Percentiles rank a stretch among this genome's conserved stretches.
Conservation (phyloP, 2,113 vertebrate species). For the Aviceda subcristata region DNA sequence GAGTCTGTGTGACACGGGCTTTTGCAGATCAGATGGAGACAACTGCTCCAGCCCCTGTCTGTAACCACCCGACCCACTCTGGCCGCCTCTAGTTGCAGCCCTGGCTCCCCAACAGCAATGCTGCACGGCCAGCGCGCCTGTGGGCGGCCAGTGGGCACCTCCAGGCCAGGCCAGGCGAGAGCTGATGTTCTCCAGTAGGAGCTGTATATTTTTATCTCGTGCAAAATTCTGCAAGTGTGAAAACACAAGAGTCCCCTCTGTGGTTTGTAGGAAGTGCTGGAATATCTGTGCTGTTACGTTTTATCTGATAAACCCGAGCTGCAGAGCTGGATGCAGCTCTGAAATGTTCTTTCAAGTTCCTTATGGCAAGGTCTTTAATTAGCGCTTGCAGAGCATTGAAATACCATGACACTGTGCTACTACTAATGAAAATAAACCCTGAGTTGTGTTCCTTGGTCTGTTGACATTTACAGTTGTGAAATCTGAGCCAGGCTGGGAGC, state of each 20-base stretch:
- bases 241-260: neutral
- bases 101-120: fast-evolving
- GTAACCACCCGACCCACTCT: fast-evolving
- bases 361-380: neutral
- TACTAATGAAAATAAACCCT: slow-evolving; percentile 19
- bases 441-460: slow-evolving; percentile 1
- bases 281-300: neutral
- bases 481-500: neutral
- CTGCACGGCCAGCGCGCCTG: neutral
- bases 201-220: neutral
- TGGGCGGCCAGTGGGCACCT: neutral
- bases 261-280: neutral
- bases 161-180: neutral
- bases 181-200: neutral
- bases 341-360: neutral
- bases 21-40: neutral
- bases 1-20: neutral
- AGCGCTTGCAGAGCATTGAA: neutral
- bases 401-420: neutral
- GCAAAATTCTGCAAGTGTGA: neutral
- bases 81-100: neutral
- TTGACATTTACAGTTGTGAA: neutral
- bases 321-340: neutral
- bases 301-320: neutral
- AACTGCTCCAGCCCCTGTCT: neutral